phyloP scores from a whole-genome alignment of 2,888 invertebrate species.

The Polyploca ridens region DNA sequence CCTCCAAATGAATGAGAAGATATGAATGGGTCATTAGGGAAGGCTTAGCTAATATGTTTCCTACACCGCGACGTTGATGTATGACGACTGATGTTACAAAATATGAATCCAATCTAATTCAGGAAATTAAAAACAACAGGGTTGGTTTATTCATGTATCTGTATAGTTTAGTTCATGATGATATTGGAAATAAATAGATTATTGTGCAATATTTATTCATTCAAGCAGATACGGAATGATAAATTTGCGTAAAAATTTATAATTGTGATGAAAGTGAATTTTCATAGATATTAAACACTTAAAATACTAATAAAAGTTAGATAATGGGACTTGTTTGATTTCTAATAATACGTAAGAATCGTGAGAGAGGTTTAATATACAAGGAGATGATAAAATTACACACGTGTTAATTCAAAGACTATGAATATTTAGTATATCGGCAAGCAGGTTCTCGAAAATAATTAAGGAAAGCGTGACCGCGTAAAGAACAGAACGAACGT shows the following conservation, averaged over 20 bases:
- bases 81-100: slow-evolving; percentile 46
- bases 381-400: neutral
- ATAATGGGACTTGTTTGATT: neutral
- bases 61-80: slow-evolving; percentile 55
- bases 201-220: too few species aligned
- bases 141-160: slow-evolving; percentile 18
- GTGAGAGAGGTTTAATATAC: neutral
- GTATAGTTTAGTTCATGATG: neutral
- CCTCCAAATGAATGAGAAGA: slow-evolving; percentile 54
- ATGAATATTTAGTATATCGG: neutral
- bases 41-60: slow-evolving; percentile 56
- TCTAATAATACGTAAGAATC: neutral
- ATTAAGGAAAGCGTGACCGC: slow-evolving; percentile 65
- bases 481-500: slow-evolving; percentile 41
- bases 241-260: too few species aligned
- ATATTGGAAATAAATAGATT: too few species aligned
- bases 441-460: slow-evolving; percentile 26
- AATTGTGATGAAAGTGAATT: neutral
- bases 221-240: too few species aligned
- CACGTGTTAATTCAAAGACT: neutral
- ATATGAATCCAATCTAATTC: slow-evolving; percentile 42
- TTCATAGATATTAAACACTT: neutral
- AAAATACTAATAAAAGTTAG: neutral
- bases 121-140: slow-evolving; percentile 38
- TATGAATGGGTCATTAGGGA: slow-evolving; percentile 73